Evolutionary conservation across 2,113 vertebrate species (phyloP), one percentile per base, ranked within the genome.

Genomic region (Caretta caretta): DNA sequence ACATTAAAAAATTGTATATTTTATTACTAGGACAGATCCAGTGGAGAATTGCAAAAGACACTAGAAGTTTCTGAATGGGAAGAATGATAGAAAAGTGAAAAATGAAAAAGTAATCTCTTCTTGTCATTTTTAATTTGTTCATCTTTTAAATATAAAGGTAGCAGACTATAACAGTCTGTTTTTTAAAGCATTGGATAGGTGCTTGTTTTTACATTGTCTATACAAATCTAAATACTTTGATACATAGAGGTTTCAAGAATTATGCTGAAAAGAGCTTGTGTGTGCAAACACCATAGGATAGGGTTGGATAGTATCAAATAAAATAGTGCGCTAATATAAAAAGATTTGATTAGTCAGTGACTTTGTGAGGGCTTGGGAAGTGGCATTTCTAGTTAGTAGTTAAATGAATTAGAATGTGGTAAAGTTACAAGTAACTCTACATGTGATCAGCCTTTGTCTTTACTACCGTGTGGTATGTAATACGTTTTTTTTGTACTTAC

Each of bases 401-500:
- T 84, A 82, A 51, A 89, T 90, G 29, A 93, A 88, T 59, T 51
- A 46, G 24, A 90, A 27, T 8, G 84, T 86, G 11, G 4, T 46
- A 78, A 76, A 85, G 10, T 38, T 78, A 14, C 42, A 76, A 48
- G 42, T 76, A 46, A 76, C 24, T 48, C 42, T 11, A 48, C 20
- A 42, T 76, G 38, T 78, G n/a, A 78, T 78, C 12, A 48, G 42
- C 46, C 13, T 24, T 24, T 87, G 7, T 78, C 59, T 75, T 35
- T 0, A 20, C 3, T 13, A 6, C 10, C 65, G 1, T 56, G 48
- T n/a, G 59, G 6, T 90, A 0, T 79, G 46, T 38, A 88, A 53
- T 22, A 72, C 27, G 5, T 5, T 27, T 76, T 76, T 76, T 48
- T 27, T 46, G 42, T 48, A 16, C 42, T 78, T 46, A 25, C 22